Conservation (phyloP, 2,797 vertebrate genomes). For the Sciurus vulgaris region DNA sequence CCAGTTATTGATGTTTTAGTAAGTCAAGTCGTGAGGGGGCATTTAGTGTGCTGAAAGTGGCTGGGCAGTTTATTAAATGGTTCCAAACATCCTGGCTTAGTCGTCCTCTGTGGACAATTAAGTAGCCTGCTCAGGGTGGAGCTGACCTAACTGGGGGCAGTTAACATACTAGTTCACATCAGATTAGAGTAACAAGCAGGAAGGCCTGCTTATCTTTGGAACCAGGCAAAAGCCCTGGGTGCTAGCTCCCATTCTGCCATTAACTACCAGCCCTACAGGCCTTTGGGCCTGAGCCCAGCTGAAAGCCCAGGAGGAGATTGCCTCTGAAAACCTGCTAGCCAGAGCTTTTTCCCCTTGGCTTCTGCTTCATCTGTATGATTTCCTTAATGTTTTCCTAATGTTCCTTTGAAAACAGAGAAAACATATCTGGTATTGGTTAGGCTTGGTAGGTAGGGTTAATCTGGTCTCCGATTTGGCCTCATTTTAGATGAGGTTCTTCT, state of each 20-base stretch:
- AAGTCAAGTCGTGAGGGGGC: slow-evolving; percentile 15
- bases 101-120: slow-evolving; percentile 19
- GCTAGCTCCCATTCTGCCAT: background rate
- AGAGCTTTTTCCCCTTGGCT: background rate
- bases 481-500: slow-evolving; percentile 52
- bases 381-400: background rate
- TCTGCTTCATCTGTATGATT: background rate
- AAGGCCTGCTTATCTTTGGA: background rate
- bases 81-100: slow-evolving; percentile 26
- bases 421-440: background rate
- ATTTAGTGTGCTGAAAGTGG: background rate
- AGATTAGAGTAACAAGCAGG: background rate
- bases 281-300: background rate
- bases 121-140: background rate
- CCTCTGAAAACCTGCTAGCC: background rate
- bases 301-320: background rate
- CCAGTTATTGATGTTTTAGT: slow-evolving; percentile 10
- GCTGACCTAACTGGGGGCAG: background rate
- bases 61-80: slow-evolving; percentile 61
- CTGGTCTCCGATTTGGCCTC: slow-evolving; percentile 35
- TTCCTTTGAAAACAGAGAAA: slow-evolving; percentile 34
- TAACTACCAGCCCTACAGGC: background rate
- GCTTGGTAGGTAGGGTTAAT: background rate
- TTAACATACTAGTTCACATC: background rate
- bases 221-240: background rate